Percentiles rank a stretch among this genome's conserved stretches.
Evolutionary conservation across 1,140 invertebrate genomes (phyloP).

Genomic region (Drosophila pruinosa): DNA sequence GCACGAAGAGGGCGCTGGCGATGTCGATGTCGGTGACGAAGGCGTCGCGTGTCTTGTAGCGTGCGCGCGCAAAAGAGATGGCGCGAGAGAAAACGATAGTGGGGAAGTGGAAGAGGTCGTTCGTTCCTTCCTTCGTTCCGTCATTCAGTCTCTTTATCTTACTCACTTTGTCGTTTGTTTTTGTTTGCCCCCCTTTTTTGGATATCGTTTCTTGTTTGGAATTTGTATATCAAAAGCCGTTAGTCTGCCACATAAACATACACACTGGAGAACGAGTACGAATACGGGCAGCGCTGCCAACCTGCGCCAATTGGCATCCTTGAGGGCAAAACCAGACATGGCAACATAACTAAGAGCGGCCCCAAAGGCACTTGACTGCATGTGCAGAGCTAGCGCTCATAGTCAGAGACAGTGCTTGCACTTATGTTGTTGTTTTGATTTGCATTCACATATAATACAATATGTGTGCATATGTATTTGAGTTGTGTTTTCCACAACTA

Average conservation of each 20-base stretch:
- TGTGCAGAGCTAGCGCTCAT: not conserved
- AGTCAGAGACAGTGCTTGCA: conserved; percentile 7
- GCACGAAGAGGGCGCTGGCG: conserved; percentile 22
- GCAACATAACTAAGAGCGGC: conserved; percentile 33
- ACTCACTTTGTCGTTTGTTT: conserved; percentile 68
- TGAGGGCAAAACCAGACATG: conserved; percentile 36
- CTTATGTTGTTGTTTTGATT: conserved; percentile 47
- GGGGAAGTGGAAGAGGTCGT: conserved; percentile 27
- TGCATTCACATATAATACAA: conserved; percentile 21
- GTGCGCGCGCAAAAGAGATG: conserved; percentile 37
- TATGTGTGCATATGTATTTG: conserved; percentile 5
- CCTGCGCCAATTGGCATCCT: conserved; percentile 68
- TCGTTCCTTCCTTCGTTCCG: conserved; percentile 11
- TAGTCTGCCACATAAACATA: conserved; percentile 51
- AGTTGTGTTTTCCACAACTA: conserved; percentile 33
- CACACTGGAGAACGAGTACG: conserved; percentile 3
- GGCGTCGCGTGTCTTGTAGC: conserved; percentile 23
- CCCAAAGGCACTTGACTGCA: conserved; percentile 24
- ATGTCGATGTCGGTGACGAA: conserved; percentile 13
- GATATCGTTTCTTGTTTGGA: conserved; percentile 30
- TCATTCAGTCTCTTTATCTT: conserved; percentile 63
- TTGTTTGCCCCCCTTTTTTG: conserved; percentile 53
- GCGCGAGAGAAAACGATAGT: conserved; percentile 17
- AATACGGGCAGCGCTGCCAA: conserved; percentile 36
- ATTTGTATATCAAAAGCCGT: conserved; percentile 53